Percentiles rank a stretch among this genome's conserved stretches.
Conservation (phyloP, 2,797 vertebrate species). For the Calcarius lapponicus region DNA sequence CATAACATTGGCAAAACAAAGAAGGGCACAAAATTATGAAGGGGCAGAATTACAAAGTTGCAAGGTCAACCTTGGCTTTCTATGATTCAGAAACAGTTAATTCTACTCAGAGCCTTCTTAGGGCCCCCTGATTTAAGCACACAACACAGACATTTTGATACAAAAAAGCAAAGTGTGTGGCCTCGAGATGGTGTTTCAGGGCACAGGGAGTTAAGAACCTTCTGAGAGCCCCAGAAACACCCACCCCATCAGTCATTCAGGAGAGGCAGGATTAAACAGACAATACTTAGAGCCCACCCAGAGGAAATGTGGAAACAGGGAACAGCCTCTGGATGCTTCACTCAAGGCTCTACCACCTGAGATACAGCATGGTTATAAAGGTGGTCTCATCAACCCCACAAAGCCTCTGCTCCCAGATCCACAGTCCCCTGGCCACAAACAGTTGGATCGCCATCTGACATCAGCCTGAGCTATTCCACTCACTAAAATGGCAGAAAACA, state of each 20-base stretch:
- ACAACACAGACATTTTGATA: background rate
- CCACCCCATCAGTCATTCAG: background rate
- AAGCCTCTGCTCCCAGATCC: background rate
- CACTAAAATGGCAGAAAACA: background rate
- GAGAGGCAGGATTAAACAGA: background rate
- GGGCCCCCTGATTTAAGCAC: background rate
- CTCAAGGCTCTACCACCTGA: background rate
- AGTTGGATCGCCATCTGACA: background rate
- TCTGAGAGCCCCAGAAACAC: background rate
- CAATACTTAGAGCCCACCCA: background rate
- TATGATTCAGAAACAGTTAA: background rate
- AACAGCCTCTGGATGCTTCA: background rate
- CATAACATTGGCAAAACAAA: background rate
- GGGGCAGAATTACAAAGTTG: background rate
- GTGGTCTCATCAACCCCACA: background rate
- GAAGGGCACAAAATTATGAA: background rate
- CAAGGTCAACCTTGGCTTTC: background rate
- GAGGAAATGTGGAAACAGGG: background rate
- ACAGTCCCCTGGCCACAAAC: background rate
- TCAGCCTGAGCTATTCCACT: background rate
- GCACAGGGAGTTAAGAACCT: background rate
- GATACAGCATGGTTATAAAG: background rate
- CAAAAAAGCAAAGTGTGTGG: background rate
- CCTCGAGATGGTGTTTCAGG: background rate
- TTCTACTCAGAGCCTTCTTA: background rate